phyloP scores from a whole-genome alignment of 2,888 invertebrate species.

The Heliconius cydno region DNA sequence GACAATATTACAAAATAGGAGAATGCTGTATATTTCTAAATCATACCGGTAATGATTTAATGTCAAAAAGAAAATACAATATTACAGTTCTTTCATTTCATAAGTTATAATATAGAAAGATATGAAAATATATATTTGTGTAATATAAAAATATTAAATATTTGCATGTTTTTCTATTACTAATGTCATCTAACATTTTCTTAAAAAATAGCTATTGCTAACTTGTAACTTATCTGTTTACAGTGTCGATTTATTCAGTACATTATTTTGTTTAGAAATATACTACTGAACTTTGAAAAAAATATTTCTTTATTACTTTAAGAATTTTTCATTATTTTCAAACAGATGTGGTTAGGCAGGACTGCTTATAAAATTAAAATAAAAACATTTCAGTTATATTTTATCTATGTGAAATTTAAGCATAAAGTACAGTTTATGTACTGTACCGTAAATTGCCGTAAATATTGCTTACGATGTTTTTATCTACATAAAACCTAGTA shows the following conservation, averaged over 20 bases:
- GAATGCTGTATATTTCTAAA: no score
- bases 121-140: no score
- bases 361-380: no score
- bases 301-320: no score
- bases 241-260: neutral
- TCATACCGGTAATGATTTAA: neutral
- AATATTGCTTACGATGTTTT: conserved; percentile 12
- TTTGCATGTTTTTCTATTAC: neutral
- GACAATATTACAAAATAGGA: no score
- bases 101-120: no score
- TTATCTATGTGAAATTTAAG: neutral
- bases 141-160: neutral
- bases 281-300: neutral
- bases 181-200: neutral
- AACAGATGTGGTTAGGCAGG: neutral
- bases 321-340: neutral
- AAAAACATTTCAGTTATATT: neutral
- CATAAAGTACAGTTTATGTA: neutral
- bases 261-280: neutral
- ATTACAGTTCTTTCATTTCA: neutral
- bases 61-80: neutral
- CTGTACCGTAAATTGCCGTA: neutral
- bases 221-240: neutral
- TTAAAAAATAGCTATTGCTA: neutral
- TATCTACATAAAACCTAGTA: conserved; percentile 48